phyloP scores from a whole-genome alignment of 2,113 vertebrate genomes.

The Accipiter cooperii region DNA sequence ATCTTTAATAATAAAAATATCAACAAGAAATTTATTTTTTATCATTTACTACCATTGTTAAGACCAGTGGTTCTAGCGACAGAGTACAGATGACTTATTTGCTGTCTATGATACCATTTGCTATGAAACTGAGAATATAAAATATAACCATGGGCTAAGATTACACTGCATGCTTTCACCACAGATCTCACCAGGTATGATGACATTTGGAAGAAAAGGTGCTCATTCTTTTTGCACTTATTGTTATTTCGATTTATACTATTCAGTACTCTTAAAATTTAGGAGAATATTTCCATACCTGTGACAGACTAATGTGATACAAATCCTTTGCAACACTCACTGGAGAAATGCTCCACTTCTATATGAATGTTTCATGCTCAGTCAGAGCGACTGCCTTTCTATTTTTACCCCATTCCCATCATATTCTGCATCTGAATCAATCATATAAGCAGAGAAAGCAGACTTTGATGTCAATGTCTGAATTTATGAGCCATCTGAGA shows the following conservation, averaged over 20 bases:
- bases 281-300: conserved; percentile 2
- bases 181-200: background rate
- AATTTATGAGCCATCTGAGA: conserved; percentile 22
- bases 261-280: conserved; percentile 34
- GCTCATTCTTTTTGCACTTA: background rate
- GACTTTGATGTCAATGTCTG: background rate
- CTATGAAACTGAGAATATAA: background rate
- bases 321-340: conserved; percentile 39
- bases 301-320: conserved; percentile 61
- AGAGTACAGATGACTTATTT: background rate
- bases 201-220: background rate
- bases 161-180: background rate
- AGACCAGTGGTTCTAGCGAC: background rate
- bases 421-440: conserved; percentile 76
- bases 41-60: background rate
- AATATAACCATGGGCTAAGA: background rate
- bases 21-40: background rate
- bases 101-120: background rate
- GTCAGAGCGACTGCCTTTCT: conserved; percentile 78
- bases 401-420: conserved; percentile 77
- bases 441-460: conserved; percentile 67
- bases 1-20: background rate
- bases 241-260: conserved; percentile 24
- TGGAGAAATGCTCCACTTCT: conserved; percentile 64
- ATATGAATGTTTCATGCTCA: conserved; percentile 73